Conservation (phyloP, 1,140 invertebrate species). For the Drosophila tristis region DNA sequence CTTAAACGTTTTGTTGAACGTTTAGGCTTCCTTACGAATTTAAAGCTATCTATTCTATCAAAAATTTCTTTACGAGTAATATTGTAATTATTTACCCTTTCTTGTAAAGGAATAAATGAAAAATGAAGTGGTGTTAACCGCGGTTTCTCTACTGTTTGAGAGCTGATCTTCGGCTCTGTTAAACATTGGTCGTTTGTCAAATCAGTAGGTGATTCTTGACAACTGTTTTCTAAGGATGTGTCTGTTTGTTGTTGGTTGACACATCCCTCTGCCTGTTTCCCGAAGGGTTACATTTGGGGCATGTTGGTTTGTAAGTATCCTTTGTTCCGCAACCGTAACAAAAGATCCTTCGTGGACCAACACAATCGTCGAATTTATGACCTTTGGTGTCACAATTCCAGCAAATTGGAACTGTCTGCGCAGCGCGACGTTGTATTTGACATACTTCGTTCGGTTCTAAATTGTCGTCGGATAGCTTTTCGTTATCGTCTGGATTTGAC, state of each 20-base stretch:
- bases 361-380: neutral
- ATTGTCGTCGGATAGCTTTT: too few relatives aligned
- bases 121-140: neutral
- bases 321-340: constrained; percentile 1
- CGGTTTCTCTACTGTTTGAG: too few relatives aligned
- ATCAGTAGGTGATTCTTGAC: too few relatives aligned
- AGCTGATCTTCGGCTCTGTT: too few relatives aligned
- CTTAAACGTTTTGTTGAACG: neutral
- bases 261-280: constrained; percentile 5
- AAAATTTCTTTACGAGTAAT: neutral
- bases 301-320: neutral
- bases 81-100: neutral
- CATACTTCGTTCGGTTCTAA: too few relatives aligned
- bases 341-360: constrained; percentile 1
- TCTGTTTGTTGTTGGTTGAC: too few relatives aligned
- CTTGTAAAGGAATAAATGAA: neutral
- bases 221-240: too few relatives aligned
- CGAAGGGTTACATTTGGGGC: constrained; percentile 2
- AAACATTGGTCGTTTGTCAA: too few relatives aligned
- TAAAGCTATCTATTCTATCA: neutral
- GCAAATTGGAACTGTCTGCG: neutral
- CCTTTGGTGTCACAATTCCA: too few relatives aligned
- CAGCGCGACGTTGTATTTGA: too few relatives aligned
- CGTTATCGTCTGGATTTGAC: neutral
- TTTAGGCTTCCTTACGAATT: neutral